phyloP scores from a whole-genome alignment of 2,797 vertebrate genomes.

The Notolabrus celidotus region DNA sequence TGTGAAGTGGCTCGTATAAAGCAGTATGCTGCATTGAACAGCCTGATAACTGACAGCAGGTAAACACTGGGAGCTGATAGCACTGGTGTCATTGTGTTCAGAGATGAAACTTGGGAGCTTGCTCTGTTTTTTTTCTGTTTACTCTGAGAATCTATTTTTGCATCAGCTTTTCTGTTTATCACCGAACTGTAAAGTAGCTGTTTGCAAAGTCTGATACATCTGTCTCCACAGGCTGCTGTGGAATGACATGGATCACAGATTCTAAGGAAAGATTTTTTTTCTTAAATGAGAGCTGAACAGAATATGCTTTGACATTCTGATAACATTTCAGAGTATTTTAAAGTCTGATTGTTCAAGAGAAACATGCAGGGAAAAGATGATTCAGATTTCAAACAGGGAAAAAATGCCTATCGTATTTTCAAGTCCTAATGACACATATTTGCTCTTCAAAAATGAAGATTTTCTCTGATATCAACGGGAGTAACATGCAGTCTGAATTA shows the following conservation, averaged over 20 bases:
- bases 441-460: neutral
- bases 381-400: slow-evolving; percentile 14
- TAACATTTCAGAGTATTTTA: slow-evolving; percentile 13
- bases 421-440: slow-evolving; percentile 2
- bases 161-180: slow-evolving; percentile 5
- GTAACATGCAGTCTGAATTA: slow-evolving; percentile 1
- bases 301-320: slow-evolving; percentile 7
- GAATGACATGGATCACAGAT: slow-evolving; percentile 14
- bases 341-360: neutral
- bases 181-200: neutral
- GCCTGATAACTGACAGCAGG: slow-evolving; percentile 6
- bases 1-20: slow-evolving; percentile 22
- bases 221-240: neutral
- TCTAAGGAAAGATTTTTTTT: slow-evolving; percentile 16
- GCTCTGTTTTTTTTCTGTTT: neutral
- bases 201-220: slow-evolving; percentile 17
- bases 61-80: neutral
- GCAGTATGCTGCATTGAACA: slow-evolving; percentile 9
- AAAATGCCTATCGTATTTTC: neutral
- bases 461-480: too few species aligned
- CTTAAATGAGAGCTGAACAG: slow-evolving; percentile 1
- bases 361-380: neutral
- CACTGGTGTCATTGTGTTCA: slow-evolving; percentile 15
- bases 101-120: neutral
- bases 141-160: slow-evolving; percentile 6